These are phyloP conservation scores for Noctua pronuba DNA, from an alignment of 2,888 invertebrate species.

Conservation along the genomic window DNA sequence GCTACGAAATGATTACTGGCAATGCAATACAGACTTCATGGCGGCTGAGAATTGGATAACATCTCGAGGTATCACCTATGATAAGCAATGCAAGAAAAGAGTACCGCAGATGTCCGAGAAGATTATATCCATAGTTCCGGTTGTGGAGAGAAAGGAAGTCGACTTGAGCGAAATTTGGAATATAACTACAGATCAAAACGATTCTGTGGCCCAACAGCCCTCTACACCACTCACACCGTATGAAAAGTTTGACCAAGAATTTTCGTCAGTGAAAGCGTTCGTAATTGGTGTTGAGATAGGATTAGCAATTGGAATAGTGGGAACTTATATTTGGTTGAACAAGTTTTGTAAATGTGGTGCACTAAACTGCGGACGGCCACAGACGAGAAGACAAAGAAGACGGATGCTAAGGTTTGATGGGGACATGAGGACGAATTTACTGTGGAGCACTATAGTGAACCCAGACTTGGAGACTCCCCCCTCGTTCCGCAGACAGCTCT, in stretches of 20 bases:
- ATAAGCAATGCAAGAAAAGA: constrained; percentile 85
- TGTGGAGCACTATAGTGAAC: constrained; percentile 82
- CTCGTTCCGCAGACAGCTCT: constrained; percentile 78
- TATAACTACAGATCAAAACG: constrained; percentile 74
- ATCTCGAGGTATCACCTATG: constrained; percentile 82
- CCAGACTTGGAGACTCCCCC: constrained; percentile 86
- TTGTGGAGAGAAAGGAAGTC: constrained; percentile 80
- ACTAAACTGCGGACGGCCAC: constrained; percentile 73
- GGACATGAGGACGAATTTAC: constrained; percentile 83
- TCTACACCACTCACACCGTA: constrained; percentile 77
- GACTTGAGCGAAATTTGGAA: constrained; percentile 86
- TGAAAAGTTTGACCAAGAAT: constrained; percentile 84
- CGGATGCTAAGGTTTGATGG: constrained; percentile 74
- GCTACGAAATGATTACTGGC: constrained; percentile 90
- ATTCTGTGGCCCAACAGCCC: constrained; percentile 65
- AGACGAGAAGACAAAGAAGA: constrained; percentile 74
- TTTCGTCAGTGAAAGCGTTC: constrained; percentile 86
- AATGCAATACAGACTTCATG: constrained; percentile 87
- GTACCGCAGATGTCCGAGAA: constrained; percentile 89
- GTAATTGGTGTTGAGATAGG: constrained; percentile 86
- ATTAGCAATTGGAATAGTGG: constrained; percentile 83
- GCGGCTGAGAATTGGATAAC: constrained; percentile 84
- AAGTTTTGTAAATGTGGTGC: constrained; percentile 79
- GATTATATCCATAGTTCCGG: constrained; percentile 86
- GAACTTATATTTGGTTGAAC: constrained; percentile 86